Conservation (phyloP, 1,140 invertebrate species). For the Eupeodes corollae region DNA sequence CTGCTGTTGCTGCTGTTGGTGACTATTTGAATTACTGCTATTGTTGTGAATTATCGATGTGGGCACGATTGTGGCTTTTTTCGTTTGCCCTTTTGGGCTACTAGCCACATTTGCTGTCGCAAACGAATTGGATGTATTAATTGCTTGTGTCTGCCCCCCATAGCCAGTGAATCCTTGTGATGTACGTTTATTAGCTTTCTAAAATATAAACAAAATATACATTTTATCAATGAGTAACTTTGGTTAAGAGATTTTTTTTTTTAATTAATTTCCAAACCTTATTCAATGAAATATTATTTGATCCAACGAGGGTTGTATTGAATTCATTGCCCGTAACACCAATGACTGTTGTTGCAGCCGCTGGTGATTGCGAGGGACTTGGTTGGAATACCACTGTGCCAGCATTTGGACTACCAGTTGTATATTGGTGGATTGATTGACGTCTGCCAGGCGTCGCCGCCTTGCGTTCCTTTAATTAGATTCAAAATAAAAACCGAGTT, state of each 20-base stretch:
- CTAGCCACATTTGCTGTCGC: constrained; percentile 34
- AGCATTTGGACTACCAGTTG: constrained; percentile 37
- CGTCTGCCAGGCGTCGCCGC: constrained; percentile 36
- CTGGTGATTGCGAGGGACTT: constrained; percentile 37
- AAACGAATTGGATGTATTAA: constrained; percentile 30
- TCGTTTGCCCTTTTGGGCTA: constrained; percentile 34
- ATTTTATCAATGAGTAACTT: not conserved
- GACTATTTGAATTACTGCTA: constrained; percentile 12
- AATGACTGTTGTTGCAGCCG: constrained; percentile 34
- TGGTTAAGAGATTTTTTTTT: not conserved
- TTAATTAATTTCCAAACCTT: constrained; percentile 18
- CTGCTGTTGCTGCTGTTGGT: constrained; percentile 2
- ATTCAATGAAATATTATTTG: constrained; percentile 37
- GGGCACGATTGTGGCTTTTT: constrained; percentile 18
- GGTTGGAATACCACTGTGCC: constrained; percentile 36
- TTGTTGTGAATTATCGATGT: constrained; percentile 1
- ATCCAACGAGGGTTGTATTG: constrained; percentile 36
- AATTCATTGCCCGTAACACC: constrained; percentile 37
- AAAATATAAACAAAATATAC: constrained; percentile 4
- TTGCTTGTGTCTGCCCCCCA: constrained; percentile 30
- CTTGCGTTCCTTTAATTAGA: constrained; percentile 30
- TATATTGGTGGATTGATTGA: constrained; percentile 36
- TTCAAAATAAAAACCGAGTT: constrained; percentile 1
- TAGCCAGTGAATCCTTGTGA: constrained; percentile 25
- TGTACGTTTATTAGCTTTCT: constrained; percentile 33